These are phyloP conservation scores for Drosophila chauvacae DNA, from an alignment of 1,140 invertebrate species.

Conservation along the genomic window DNA sequence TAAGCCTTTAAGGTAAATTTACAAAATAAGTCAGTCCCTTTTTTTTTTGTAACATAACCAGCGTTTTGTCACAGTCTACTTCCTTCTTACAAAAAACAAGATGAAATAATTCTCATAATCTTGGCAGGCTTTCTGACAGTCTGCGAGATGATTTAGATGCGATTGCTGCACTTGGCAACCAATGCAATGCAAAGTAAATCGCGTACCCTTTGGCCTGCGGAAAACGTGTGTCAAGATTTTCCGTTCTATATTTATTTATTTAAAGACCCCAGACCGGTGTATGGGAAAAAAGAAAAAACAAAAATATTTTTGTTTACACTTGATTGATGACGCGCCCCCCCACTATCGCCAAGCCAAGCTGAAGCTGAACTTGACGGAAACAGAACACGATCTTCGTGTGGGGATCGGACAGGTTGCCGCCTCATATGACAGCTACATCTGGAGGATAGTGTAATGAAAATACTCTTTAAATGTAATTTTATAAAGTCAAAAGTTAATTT, in stretches of 20 bases:
- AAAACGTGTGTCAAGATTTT: slow-evolving; percentile 54
- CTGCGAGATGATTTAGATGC: slow-evolving; percentile 33
- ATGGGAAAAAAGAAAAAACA: slow-evolving; percentile 39
- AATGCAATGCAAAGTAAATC: slow-evolving; percentile 10
- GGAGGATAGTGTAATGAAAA: too few relatives aligned
- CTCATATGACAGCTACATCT: background rate
- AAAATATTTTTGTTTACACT: slow-evolving; percentile 76
- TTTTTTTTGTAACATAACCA: background rate
- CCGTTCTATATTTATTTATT: slow-evolving; percentile 18
- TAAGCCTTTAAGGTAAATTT: background rate
- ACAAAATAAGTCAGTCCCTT: background rate
- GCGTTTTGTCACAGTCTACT: slow-evolving; percentile 8
- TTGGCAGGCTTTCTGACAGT: slow-evolving; percentile 32
- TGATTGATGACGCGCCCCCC: slow-evolving; percentile 18
- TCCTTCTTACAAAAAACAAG: slow-evolving; percentile 5
- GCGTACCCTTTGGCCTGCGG: slow-evolving; percentile 33
- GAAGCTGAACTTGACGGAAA: slow-evolving; percentile 3
- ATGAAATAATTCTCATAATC: slow-evolving; percentile 2
- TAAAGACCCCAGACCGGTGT: background rate
- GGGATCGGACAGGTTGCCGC: background rate
- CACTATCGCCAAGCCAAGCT: slow-evolving; percentile 1
- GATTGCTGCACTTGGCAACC: slow-evolving; percentile 60
- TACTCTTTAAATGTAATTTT: background rate
- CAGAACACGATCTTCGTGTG: background rate
- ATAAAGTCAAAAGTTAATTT: too few relatives aligned